phyloP scores from a whole-genome alignment of 2,113 vertebrate species.

The Pelecanus crispus region DNA sequence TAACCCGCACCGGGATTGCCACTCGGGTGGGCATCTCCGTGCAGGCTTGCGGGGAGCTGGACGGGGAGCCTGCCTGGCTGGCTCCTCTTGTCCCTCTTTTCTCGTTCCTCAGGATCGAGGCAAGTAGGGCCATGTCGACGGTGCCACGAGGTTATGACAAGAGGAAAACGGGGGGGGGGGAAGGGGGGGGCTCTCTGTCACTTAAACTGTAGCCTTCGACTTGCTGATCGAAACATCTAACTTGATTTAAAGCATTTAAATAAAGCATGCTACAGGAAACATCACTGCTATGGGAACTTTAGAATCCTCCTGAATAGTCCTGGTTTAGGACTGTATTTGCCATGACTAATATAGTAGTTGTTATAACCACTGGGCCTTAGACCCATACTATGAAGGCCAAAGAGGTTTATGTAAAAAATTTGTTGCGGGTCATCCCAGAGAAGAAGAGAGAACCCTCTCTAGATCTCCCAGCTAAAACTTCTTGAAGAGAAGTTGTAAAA shows the following conservation, averaged over 20 bases:
- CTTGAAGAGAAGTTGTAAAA: not conserved
- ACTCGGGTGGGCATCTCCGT: accelerated
- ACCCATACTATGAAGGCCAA: accelerated
- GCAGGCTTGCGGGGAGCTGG: not conserved
- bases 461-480: not conserved
- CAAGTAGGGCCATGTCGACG: accelerated
- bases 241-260: not conserved
- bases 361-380: accelerated
- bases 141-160: not conserved
- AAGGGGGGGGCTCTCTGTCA: accelerated
- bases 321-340: not conserved
- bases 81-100: not conserved
- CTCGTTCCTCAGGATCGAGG: not conserved
- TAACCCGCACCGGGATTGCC: accelerated
- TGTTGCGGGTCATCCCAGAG: not conserved
- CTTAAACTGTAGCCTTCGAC: not conserved
- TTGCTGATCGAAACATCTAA: accelerated
- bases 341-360: not conserved
- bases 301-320: not conserved
- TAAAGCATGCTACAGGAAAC: not conserved
- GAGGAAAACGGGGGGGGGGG: no score
- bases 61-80: no score
- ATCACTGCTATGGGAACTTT: not conserved
- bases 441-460: not conserved
- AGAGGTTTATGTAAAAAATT: not conserved